Percentiles rank a stretch among this genome's conserved stretches.
phyloP scores from a whole-genome alignment of 1,140 invertebrate species.

The Aphaenogaster ashmeadi region DNA sequence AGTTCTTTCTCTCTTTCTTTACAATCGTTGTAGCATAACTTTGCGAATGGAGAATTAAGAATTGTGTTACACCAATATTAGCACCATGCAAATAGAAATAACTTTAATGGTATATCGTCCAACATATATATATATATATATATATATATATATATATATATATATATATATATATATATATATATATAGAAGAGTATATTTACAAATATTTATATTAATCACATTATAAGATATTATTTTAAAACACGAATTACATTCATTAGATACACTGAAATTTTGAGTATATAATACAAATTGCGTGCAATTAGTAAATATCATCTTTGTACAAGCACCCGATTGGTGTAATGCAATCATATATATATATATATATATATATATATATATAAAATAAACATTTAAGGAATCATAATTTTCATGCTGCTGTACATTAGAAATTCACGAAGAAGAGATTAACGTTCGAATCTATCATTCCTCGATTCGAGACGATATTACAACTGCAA shows the following conservation, averaged over 20 bases:
- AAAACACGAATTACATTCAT: constrained; percentile 73
- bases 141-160: constrained; percentile 42
- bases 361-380: constrained; percentile 70
- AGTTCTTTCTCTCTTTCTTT: constrained; percentile 51
- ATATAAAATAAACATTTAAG: constrained; percentile 76
- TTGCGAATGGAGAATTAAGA: constrained; percentile 55
- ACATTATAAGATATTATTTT: constrained; percentile 58
- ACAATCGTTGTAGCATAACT: constrained; percentile 37
- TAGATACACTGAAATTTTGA: constrained; percentile 68
- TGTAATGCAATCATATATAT: constrained; percentile 67
- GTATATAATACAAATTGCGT: constrained; percentile 74
- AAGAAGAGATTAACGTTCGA: constrained; percentile 50
- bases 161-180: constrained; percentile 43
- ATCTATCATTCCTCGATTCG: constrained; percentile 24
- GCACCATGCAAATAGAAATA: constrained; percentile 71
- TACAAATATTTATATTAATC: constrained; percentile 62
- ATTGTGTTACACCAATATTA: constrained; percentile 55
- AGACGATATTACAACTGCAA: constrained; percentile 43
- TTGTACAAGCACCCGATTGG: constrained; percentile 75
- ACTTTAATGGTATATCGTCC: constrained; percentile 55
- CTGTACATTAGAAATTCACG: constrained; percentile 64
- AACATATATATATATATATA: constrained; percentile 63
- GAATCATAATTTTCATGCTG: constrained; percentile 72
- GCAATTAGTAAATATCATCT: constrained; percentile 76
- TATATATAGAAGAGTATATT: constrained; percentile 62